Evolutionary conservation across 2,113 vertebrate genomes (phyloP).

Genomic region (Lipophrys pholis): DNA sequence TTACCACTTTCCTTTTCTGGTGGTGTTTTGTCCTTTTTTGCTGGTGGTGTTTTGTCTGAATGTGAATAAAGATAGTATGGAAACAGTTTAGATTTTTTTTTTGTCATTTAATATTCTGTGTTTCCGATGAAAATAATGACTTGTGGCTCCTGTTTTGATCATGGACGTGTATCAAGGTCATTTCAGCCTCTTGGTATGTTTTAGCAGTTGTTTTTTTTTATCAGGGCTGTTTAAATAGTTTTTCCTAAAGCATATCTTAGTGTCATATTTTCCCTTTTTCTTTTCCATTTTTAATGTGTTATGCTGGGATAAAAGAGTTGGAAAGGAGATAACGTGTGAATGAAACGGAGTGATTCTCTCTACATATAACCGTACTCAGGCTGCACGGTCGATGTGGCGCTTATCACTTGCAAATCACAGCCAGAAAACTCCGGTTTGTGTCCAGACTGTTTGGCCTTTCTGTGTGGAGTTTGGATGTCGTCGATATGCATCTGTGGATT

Average conservation of each 20-base stretch:
- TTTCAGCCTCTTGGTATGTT: neutral
- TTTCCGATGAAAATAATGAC: neutral
- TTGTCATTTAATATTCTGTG: neutral
- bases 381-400: no score
- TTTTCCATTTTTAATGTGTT: no score
- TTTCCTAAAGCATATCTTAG: neutral
- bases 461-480: no score
- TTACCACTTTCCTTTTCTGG: conserved; percentile 21
- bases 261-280: neutral
- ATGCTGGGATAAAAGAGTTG: no score
- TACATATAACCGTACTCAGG: no score
- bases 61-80: conserved; percentile 10
- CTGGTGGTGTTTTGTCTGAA: conserved; percentile 6
- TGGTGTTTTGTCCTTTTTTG: conserved; percentile 4
- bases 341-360: no score
- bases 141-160: neutral
- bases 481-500: no score
- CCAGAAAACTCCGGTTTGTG: no score
- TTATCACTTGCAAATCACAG: no score
- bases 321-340: no score
- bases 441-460: no score
- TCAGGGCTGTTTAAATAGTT: neutral
- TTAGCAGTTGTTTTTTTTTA: neutral
- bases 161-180: neutral
- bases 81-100: neutral